Base-by-base conservation (phyloP, 1,140 invertebrate genomes). In the Sycobia sp. region DNA sequence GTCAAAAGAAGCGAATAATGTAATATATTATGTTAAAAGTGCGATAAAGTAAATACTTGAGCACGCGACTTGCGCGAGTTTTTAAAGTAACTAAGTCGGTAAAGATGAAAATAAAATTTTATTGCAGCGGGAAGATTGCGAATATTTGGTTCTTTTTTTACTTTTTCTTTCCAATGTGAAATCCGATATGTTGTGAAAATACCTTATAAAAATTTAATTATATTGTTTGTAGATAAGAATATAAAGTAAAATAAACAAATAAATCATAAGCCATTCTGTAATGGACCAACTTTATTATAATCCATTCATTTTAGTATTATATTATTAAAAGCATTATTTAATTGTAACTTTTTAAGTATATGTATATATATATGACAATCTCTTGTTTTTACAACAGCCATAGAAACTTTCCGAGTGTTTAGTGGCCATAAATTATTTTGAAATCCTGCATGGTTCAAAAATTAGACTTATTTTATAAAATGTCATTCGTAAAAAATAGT, bases 201-300 rank as follows among this genome's bases (percentile, higher is more conserved):
- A 44, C 54, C 54, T 34, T 29, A 62, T 29, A 49, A 49, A 50
- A 62, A 49, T 47, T 54, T 62, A 62, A 62, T 49, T 62, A 56
- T 62, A 62, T 54, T 63, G 61, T 63, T 63, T 63, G 61, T 63
- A 63, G 61, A 63, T 63, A 63, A 63, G 54, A 63, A 63, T 63
- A 63, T 50, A 63, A 54, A 62, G 49, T 55, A 56, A 63, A 62
- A 56, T 55, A 56, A 63, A 65, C 13, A 59, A 53, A 58, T 56
- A 44, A 65, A 46, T 58, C 34, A 51, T n/a, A 53, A 44, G 25
- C 27, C 38, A 57, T 36, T 36, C 29, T 36, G 44, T 65, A 53
- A 38, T 65, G 44, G 54, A 53, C 43, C 58, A 53, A 47, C 55
- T 65, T 65, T 65, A 65, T 65, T 65, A n/a, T n/a, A n/a, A n/a